phyloP scores from a whole-genome alignment of 2,113 vertebrate species.

The Salvelinus namaycush region DNA sequence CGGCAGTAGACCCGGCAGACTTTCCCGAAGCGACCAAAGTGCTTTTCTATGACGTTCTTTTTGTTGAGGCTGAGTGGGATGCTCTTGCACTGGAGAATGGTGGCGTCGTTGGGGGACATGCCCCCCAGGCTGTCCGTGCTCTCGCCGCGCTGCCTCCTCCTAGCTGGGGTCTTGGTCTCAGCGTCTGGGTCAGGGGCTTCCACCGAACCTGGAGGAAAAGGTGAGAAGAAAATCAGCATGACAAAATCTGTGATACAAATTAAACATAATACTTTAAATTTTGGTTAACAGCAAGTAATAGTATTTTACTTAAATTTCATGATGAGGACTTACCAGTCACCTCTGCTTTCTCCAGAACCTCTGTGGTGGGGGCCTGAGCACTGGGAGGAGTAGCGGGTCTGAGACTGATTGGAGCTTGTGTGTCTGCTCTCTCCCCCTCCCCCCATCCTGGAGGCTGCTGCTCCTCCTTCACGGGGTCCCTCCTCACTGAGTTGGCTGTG shows the following conservation, averaged over 20 bases:
- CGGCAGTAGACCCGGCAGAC: constrained; percentile 78
- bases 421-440: constrained; percentile 48
- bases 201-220: constrained; percentile 22
- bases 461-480: constrained; percentile 62
- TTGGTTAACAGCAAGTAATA: no score
- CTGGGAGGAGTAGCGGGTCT: constrained; percentile 25
- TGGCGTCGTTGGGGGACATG: constrained; percentile 70
- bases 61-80: constrained; percentile 79
- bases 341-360: constrained; percentile 61
- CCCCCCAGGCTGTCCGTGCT: constrained; percentile 74
- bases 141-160: constrained; percentile 63
- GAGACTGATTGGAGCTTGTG: constrained; percentile 29
- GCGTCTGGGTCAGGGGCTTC: constrained; percentile 27
- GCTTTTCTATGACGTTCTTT: constrained; percentile 76
- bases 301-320: not conserved
- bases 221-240: not conserved
- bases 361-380: constrained; percentile 37
- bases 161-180: constrained; percentile 21
- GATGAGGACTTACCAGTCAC: constrained; percentile 60
- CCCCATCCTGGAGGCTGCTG: constrained; percentile 33
- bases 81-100: constrained; percentile 80
- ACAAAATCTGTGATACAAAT: not conserved
- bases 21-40: constrained; percentile 83
- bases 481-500: constrained; percentile 45
- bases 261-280: no score